A percentile compares a stretch with the other conserved stretches of the same genome.
Conservation (phyloP, 2,888 invertebrate species). For the Eilema depressum region DNA sequence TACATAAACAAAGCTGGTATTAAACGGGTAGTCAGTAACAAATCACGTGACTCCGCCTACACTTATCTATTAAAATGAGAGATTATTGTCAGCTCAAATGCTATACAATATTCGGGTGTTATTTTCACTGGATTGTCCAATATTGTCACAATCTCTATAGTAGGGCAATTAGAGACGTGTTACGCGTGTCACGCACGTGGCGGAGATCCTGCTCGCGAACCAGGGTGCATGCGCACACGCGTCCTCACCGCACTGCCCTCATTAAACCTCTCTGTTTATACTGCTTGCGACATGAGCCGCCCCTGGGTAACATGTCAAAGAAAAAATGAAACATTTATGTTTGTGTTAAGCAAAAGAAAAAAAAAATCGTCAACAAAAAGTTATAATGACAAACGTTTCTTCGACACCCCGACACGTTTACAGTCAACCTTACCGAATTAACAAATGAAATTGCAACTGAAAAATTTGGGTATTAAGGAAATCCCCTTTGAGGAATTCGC, state of each 20-base stretch:
- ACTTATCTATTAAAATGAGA: constrained; percentile 87
- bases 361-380: constrained; percentile 21
- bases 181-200: constrained; percentile 82
- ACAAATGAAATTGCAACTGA: constrained; percentile 79
- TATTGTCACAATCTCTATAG: constrained; percentile 84
- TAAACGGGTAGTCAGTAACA: constrained; percentile 62
- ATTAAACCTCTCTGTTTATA: constrained; percentile 77
- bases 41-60: constrained; percentile 82
- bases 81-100: constrained; percentile 80
- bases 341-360: constrained; percentile 10
- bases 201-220: constrained; percentile 47
- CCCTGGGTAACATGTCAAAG: constrained; percentile 66
- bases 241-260: constrained; percentile 63
- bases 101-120: constrained; percentile 77
- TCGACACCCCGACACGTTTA: constrained; percentile 60
- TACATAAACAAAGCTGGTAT: constrained; percentile 54
- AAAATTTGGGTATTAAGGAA: constrained; percentile 77
- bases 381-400: constrained; percentile 58
- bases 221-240: constrained; percentile 60
- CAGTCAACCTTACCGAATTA: constrained; percentile 68
- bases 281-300: constrained; percentile 65
- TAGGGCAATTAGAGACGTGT: constrained; percentile 85
- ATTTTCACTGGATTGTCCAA: constrained; percentile 86
- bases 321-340: constrained; percentile 42
- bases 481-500: constrained; percentile 81